Conservation (phyloP, 2,113 vertebrate species). For the Alces alces region DNA sequence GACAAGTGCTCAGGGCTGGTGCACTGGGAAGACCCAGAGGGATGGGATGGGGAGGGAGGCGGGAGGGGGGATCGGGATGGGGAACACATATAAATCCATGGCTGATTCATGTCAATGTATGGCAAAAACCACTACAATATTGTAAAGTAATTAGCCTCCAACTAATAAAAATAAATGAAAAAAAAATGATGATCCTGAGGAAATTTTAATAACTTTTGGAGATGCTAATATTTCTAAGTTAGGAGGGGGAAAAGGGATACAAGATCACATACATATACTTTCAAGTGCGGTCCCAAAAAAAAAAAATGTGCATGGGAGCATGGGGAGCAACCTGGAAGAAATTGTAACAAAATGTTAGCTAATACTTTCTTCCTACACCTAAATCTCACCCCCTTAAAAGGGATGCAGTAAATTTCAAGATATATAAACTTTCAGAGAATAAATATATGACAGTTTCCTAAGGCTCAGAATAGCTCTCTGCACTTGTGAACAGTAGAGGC, state of each 20-base stretch:
- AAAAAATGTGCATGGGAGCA: fast-evolving
- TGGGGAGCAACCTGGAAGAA: not conserved
- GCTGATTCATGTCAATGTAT: no score
- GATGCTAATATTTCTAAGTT: not conserved
- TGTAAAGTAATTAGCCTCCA: no score
- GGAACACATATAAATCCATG: no score
- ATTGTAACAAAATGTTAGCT: not conserved
- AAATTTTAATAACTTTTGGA: not conserved
- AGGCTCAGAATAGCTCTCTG: not conserved
- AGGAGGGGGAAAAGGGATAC: not conserved
- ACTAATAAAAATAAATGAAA: no score
- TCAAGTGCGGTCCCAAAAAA: not conserved
- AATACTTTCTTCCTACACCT: not conserved
- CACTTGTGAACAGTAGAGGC: fast-evolving
- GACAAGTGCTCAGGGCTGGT: no score
- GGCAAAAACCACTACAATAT: no score
- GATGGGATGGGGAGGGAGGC: no score
- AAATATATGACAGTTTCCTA: not conserved
- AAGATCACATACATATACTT: not conserved
- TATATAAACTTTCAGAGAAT: not conserved
- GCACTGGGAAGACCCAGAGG: no score
- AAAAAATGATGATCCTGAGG: not conserved
- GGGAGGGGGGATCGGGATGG: no score
- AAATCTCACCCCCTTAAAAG: not conserved
- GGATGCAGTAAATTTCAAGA: not conserved